Percentiles rank a stretch among this genome's conserved stretches.
Conservation (phyloP, 2,888 invertebrate species). For the Drosophila neonasuta region DNA sequence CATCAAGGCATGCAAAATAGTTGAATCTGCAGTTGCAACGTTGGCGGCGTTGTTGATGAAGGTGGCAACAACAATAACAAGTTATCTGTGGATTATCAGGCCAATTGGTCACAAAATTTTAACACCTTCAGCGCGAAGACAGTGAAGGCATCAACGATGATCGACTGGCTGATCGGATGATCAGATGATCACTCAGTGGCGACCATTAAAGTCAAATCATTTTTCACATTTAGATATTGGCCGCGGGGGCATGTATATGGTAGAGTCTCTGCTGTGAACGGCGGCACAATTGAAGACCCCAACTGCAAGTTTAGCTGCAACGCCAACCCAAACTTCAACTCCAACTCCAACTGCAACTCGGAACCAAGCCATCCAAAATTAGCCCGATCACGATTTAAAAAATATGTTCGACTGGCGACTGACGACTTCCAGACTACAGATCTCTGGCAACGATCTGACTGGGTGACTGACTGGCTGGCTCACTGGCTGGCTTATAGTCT, state of each 20-base stretch:
- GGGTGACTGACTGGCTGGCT: conserved; percentile 18
- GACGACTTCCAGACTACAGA: conserved; percentile 32
- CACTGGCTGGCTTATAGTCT: conserved; percentile 4
- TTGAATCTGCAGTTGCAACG: conserved; percentile 36
- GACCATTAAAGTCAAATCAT: conserved; percentile 81
- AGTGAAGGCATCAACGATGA: conserved; percentile 37
- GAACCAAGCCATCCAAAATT: conserved; percentile 67
- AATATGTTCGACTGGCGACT: conserved; percentile 59
- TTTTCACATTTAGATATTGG: conserved; percentile 80
- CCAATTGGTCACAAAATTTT: conserved; percentile 78
- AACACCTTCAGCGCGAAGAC: conserved; percentile 73
- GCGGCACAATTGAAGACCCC: conserved; percentile 72
- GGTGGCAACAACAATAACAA: conserved; percentile 44
- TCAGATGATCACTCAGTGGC: conserved; percentile 79
- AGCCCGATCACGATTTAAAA: conserved; percentile 73
- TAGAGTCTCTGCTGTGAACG: conserved; percentile 34
- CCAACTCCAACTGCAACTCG: conserved; percentile 46
- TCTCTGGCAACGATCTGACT: conserved; percentile 27
- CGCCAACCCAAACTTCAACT: conserved; percentile 19
- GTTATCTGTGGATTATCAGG: conserved; percentile 38
- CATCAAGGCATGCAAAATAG: conserved; percentile 54
- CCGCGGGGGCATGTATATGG: conserved; percentile 43
- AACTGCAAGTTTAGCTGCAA: conserved; percentile 5
- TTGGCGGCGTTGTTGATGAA: conserved; percentile 18
- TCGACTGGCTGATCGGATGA: conserved; percentile 41